These are phyloP conservation scores for Montipora capitata DNA, from an alignment of 92 coral and sea anemone genomes.

Conservation along the genomic window DNA sequence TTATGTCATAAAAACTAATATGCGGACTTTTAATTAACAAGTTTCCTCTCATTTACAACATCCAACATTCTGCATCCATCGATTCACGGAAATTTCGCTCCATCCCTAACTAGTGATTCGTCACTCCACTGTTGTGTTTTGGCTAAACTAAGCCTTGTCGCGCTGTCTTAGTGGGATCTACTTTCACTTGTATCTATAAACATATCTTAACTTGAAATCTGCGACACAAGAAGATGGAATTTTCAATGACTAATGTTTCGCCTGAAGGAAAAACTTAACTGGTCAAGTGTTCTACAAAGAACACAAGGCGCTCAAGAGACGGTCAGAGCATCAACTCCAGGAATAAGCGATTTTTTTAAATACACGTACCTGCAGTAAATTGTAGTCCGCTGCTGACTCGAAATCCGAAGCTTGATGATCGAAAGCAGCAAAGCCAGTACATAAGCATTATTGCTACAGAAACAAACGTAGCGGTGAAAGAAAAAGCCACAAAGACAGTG, in stretches of 20 bases:
- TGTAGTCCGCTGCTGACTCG: slow-evolving; percentile 90
- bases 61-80: too few species aligned
- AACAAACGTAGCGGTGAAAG: slow-evolving; percentile 84
- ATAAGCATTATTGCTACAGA: slow-evolving; percentile 81
- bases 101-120: too few species aligned
- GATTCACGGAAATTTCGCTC: too few species aligned
- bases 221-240: too few species aligned
- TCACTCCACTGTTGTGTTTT: too few species aligned
- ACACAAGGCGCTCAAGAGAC: not conserved
- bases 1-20: too few species aligned
- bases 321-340: not conserved
- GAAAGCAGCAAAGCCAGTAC: slow-evolving; percentile 84
- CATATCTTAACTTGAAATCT: too few species aligned
- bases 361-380: slow-evolving; percentile 84
- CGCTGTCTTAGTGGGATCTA: too few species aligned
- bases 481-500: slow-evolving; percentile 87
- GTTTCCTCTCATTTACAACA: too few species aligned
- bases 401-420: slow-evolving; percentile 88
- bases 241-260: not conserved
- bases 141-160: too few species aligned
- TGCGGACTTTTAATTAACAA: too few species aligned
- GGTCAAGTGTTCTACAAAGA: not conserved
- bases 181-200: too few species aligned
- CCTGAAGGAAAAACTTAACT: not conserved
- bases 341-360: not conserved